A percentile compares a stretch with the other conserved stretches of the same genome.
Conservation (phyloP, 2,888 invertebrate species). For the Apomyelois bistriatella region DNA sequence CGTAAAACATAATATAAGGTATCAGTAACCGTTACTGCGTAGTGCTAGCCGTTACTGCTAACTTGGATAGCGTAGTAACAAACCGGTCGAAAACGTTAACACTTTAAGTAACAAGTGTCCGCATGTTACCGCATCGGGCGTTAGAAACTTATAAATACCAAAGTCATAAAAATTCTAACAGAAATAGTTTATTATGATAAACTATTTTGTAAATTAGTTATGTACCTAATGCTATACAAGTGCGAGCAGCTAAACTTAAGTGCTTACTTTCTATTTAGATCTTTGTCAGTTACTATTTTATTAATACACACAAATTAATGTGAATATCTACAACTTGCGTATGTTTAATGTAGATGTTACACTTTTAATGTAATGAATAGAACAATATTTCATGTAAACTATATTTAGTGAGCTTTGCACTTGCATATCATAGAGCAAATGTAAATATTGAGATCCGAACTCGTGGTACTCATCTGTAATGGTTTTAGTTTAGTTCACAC, state of each 20-base stretch:
- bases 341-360: conserved; percentile 58
- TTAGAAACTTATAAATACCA: conserved; percentile 65
- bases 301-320: conserved; percentile 38
- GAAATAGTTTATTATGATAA: conserved; percentile 67
- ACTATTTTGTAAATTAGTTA: conserved; percentile 66
- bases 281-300: conserved; percentile 55
- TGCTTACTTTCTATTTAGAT: conserved; percentile 59
- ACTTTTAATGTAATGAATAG: conserved; percentile 50
- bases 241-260: conserved; percentile 70
- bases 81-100: conserved; percentile 21
- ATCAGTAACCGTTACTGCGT: no score
- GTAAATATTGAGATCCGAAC: conserved; percentile 62
- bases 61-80: conserved; percentile 53
- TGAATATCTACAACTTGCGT: conserved; percentile 39
- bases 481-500: conserved; percentile 21
- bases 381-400: conserved; percentile 47
- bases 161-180: conserved; percentile 75
- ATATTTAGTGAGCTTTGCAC: conserved; percentile 79
- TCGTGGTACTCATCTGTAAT: conserved; percentile 31
- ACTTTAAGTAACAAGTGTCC: conserved; percentile 17
- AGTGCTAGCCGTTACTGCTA: conserved; percentile 70
- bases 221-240: conserved; percentile 72
- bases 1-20: conserved; percentile 66
- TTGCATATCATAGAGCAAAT: conserved; percentile 75
- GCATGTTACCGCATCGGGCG: conserved; percentile 20